Percentiles rank a stretch among this genome's conserved stretches.
Evolutionary conservation across 1,140 invertebrate genomes (phyloP).

Genomic region (Heterodera schachtii): DNA sequence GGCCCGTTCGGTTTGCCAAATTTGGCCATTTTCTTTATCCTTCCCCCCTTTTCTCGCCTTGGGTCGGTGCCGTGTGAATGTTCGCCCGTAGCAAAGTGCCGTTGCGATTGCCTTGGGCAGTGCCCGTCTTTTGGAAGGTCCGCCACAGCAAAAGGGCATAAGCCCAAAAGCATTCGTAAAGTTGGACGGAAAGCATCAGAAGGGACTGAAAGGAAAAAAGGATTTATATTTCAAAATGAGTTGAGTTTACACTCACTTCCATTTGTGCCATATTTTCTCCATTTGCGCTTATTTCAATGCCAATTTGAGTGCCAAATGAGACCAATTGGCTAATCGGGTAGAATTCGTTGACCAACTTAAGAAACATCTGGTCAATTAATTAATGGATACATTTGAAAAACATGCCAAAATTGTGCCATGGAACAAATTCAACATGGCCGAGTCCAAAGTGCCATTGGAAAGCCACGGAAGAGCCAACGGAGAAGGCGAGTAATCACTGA

Average conservation of each 20-base stretch:
- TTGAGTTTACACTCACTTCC: not conserved
- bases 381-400: not conserved
- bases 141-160: conserved; percentile 26
- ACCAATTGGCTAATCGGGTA: conserved; percentile 27
- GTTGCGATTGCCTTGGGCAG: conserved; percentile 11
- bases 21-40: not conserved
- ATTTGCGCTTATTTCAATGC: not conserved
- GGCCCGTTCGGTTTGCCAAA: too few species aligned
- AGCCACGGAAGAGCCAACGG: conserved; percentile 25
- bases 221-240: conserved; percentile 1
- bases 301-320: conserved; percentile 34
- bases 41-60: not conserved
- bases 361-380: not conserved
- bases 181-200: conserved; percentile 15
- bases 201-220: conserved; percentile 6
- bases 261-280: conserved; percentile 1
- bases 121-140: conserved; percentile 1
- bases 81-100: conserved; percentile 9
- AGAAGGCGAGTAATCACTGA: conserved; percentile 29
- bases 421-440: conserved; percentile 27
- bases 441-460: conserved; percentile 23
- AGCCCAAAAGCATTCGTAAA: conserved; percentile 36
- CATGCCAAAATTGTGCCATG: conserved; percentile 38
- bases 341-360: conserved; percentile 45
- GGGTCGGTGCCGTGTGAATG: conserved; percentile 25